These are phyloP conservation scores for Lithodes maja DNA, from an alignment of 2,888 invertebrate species.

Conservation along the genomic window DNA sequence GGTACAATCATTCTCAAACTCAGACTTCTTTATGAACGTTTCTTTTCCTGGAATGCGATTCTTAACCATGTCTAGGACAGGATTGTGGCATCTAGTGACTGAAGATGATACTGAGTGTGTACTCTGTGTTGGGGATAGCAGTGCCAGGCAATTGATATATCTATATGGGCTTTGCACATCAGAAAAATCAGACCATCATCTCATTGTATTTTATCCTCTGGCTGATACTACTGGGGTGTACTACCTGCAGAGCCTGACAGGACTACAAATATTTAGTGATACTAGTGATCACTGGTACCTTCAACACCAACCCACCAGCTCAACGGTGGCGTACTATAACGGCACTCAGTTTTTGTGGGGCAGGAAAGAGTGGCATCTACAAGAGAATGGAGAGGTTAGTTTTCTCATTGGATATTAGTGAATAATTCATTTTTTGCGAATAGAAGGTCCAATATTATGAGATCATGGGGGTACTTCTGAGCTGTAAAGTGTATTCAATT, in stretches of 20 bases:
- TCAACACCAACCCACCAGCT: constrained; percentile 8
- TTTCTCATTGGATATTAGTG: no score
- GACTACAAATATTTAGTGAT: background rate
- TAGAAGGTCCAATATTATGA: no score
- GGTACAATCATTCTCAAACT: background rate
- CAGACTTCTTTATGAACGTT: background rate
- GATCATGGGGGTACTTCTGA: no score
- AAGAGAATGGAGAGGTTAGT: no score
- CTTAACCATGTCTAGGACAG: background rate
- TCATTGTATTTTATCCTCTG: background rate
- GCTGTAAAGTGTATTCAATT: no score
- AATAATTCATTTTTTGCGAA: no score
- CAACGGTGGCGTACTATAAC: background rate
- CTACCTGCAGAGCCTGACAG: constrained; percentile 24
- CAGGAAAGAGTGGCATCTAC: constrained; percentile 16
- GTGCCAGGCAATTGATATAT: background rate
- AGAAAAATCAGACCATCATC: background rate
- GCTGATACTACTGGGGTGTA: background rate
- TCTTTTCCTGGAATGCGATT: background rate
- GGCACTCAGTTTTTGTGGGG: constrained; percentile 28
- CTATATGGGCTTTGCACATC: background rate
- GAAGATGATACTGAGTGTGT: background rate
- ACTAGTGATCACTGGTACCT: background rate
- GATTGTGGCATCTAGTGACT: background rate
- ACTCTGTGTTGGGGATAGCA: background rate